These are phyloP conservation scores for Epizoanthus scotinus DNA, from an alignment of 92 coral and sea anemone species.

Conservation along the genomic window DNA sequence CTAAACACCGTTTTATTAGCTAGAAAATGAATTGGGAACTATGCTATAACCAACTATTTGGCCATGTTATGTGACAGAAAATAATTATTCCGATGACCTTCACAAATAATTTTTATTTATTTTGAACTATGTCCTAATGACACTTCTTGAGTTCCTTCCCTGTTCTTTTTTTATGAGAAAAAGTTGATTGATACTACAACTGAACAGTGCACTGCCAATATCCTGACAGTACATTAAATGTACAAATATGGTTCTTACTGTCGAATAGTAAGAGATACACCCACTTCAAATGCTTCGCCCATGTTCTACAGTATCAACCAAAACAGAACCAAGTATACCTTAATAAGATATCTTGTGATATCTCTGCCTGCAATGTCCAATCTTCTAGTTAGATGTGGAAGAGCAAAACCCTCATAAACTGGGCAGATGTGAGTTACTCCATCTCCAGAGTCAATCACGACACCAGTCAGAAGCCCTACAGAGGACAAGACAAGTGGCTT, in stretches of 20 bases:
- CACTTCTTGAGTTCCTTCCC: too few species aligned
- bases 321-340: constrained; percentile 48
- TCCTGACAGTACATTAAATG: not conserved
- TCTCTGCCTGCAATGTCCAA: constrained; percentile 96
- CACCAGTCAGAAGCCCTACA: constrained; percentile 91
- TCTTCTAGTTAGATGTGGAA: constrained; percentile 94
- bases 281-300: too few species aligned
- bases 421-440: constrained; percentile 99
- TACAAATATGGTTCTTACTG: constrained; percentile 8
- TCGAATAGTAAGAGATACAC: not conserved
- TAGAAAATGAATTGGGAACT: too few species aligned
- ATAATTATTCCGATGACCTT: too few species aligned
- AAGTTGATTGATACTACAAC: not conserved
- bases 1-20: too few species aligned
- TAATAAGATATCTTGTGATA: constrained; percentile 91
- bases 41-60: too few species aligned
- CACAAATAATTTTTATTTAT: too few species aligned
- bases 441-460: constrained; percentile 98
- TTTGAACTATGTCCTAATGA: too few species aligned
- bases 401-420: constrained; percentile 97
- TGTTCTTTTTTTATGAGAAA: too few species aligned
- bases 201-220: not conserved
- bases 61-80: too few species aligned
- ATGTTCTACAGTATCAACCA: too few species aligned
- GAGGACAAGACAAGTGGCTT: constrained; percentile 1